Base-by-base conservation (phyloP, 2,113 vertebrate genomes). In the Lepisosteus oculatus region DNA sequence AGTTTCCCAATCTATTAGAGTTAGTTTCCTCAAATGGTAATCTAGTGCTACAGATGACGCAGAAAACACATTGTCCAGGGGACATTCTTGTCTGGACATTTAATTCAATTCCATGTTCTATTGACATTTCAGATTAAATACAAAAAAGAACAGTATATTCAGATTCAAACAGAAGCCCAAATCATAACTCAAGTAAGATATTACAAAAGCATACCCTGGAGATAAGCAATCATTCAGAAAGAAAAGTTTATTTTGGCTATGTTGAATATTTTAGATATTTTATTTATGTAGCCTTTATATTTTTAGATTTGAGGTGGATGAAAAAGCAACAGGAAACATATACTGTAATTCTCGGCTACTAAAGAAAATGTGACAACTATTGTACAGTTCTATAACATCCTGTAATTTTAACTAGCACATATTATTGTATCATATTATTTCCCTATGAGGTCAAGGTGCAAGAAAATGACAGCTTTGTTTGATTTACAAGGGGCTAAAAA, bases 91-190 rank as follows among this genome's bases (percentile, higher is more conserved):
- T 72, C 43, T 72, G 47, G 7, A 43, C 43, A 51, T 67, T 72
- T 55, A 67, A 61, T 61, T 61, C 29, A 72, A 59, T 61, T 72
- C 3, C 43, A 41, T 6, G 45, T n/a, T 47, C 9, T 12, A 9
- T n/a, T 61, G 43, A 72, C 71, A 72, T 72, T 72, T 67, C 14
- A 15, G 11, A 72, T 56, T 65, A 72, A 72, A 72, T 42, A 56
- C 51, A 7, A 61, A 45, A 51, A 51, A 51, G 29, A 29, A 64
- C 11, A 3, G 11, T n/a, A 55, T 42, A 13, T 63, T 12, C 69
- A 70, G 17, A 55, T 43, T 71, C 11, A 29, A 59, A 56, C 15
- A 55, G 70, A 8, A 11, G 47, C 47, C 47, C 47, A 64, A 72
- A 54, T n/a, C 17, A 57, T 6, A 51, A 51, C 29, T 29, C 29